These are phyloP conservation scores for Limenitis camilla DNA, from an alignment of 2,888 invertebrate species.

Conservation along the genomic window DNA sequence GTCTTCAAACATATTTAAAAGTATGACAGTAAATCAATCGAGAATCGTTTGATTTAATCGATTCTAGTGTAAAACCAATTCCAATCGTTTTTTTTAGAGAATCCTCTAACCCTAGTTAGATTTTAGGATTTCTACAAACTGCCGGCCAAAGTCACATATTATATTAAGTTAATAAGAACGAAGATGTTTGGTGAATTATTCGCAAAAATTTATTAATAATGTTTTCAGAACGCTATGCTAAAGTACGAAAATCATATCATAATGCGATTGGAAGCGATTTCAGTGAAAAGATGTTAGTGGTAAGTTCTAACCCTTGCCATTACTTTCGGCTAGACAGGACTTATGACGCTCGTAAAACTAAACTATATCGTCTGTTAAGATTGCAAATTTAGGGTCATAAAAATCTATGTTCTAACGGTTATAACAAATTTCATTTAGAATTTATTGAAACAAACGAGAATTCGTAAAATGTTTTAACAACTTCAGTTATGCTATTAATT, in stretches of 20 bases:
- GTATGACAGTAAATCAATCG: too few relatives aligned
- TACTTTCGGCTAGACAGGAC: slow-evolving; percentile 17
- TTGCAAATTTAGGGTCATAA: slow-evolving; percentile 4
- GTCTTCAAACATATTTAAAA: too few relatives aligned
- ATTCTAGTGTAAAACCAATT: too few relatives aligned
- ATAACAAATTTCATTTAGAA: neutral
- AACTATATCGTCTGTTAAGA: slow-evolving; percentile 4
- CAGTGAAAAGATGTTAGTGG: slow-evolving; percentile 37
- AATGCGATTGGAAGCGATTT: slow-evolving; percentile 29
- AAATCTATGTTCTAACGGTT: slow-evolving; percentile 6
- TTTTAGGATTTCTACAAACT: too few relatives aligned
- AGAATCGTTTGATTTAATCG: too few relatives aligned
- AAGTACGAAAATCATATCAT: slow-evolving; percentile 29
- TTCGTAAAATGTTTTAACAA: too few relatives aligned
- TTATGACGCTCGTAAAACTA: slow-evolving; percentile 6
- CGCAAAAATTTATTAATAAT: neutral
- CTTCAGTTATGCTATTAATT: too few relatives aligned
- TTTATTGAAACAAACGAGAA: neutral
- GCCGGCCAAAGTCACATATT: too few relatives aligned
- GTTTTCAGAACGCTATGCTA: slow-evolving; percentile 33
- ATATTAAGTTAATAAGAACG: too few relatives aligned
- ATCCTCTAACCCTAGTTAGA: too few relatives aligned
- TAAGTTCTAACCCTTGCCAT: slow-evolving; percentile 26
- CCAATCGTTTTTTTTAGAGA: too few relatives aligned
- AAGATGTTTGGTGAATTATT: too few relatives aligned